Conservation (phyloP, 2,888 invertebrate genomes). For the Gastracanthus pulcherrimus region DNA sequence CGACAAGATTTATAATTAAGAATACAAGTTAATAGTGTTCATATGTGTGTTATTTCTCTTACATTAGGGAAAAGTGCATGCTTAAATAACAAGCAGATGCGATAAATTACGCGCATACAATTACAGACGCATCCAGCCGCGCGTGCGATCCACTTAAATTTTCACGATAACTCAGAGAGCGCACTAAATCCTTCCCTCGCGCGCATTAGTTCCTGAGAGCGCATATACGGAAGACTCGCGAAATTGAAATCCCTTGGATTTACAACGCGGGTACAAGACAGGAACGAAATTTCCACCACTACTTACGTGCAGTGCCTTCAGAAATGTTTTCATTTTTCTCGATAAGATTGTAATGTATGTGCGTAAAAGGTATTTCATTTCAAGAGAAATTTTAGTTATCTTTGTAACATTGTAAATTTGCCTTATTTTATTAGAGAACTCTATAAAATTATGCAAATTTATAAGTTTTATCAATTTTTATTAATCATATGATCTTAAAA, state of each 20-base stretch:
- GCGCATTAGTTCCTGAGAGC: slow-evolving; percentile 14
- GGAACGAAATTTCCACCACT: not conserved
- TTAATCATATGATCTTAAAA: too few species aligned
- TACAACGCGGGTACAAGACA: not conserved
- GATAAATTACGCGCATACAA: slow-evolving; percentile 31
- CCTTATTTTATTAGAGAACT: too few species aligned
- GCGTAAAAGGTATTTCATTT: too few species aligned
- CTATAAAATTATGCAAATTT: too few species aligned
- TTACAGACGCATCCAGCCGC: slow-evolving; percentile 16
- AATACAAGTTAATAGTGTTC: not conserved
- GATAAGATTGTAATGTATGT: not conserved
- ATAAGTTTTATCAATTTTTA: too few species aligned
- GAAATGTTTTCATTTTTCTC: not conserved
- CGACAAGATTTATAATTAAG: not conserved
- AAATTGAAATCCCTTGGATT: slow-evolving; percentile 27
- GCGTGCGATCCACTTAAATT: slow-evolving; percentile 36
- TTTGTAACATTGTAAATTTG: not conserved
- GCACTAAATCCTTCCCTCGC: slow-evolving; percentile 10
- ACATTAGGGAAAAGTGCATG: slow-evolving; percentile 13
- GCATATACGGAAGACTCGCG: not conserved
- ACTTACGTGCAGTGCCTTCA: not conserved
- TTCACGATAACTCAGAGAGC: slow-evolving; percentile 30
- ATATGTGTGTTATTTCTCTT: not conserved
- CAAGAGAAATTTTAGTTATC: not conserved
- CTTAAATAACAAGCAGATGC: not conserved